Evolutionary conservation across 2,113 vertebrate genomes (phyloP).

Genomic region (Dolichotis patagonum): DNA sequence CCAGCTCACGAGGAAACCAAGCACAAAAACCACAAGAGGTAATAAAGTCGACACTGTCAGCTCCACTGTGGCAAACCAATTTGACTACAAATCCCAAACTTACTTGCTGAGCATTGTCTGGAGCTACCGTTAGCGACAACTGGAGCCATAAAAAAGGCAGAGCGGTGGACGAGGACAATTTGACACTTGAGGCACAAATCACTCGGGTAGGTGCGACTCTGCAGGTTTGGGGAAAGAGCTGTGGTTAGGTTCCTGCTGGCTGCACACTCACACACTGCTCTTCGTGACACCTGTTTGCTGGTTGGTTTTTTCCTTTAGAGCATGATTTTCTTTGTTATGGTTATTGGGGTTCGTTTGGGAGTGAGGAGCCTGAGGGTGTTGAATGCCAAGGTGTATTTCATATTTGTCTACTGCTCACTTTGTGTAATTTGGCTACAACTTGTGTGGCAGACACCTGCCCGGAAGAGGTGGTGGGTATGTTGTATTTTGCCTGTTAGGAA

Average conservation of each 20-base stretch:
- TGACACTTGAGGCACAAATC: not conserved
- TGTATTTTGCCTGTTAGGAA: not conserved
- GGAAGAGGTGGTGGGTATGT: not conserved
- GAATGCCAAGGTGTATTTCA: not conserved
- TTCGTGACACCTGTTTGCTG: constrained; percentile 35
- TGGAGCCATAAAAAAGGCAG: not conserved
- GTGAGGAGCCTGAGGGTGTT: not conserved
- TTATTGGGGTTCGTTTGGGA: not conserved
- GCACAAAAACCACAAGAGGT: not conserved
- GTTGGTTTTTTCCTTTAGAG: constrained; percentile 33
- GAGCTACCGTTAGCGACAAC: not conserved
- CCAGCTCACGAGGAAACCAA: not conserved
- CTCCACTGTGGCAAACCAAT: not conserved
- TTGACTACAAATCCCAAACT: not conserved
- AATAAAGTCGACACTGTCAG: not conserved
- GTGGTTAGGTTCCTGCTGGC: not conserved
- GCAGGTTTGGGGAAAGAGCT: not conserved
- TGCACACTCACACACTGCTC: not conserved
- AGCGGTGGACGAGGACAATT: not conserved
- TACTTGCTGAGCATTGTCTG: not conserved
- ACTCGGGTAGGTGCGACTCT: constrained; percentile 26
- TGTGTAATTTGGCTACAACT: not conserved
- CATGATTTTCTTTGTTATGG: not conserved
- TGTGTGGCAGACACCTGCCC: not conserved
- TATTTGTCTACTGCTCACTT: not conserved